These are phyloP conservation scores for Aspiorhynchus laticeps DNA, from an alignment of 2,113 vertebrate genomes.

Conservation along the genomic window DNA sequence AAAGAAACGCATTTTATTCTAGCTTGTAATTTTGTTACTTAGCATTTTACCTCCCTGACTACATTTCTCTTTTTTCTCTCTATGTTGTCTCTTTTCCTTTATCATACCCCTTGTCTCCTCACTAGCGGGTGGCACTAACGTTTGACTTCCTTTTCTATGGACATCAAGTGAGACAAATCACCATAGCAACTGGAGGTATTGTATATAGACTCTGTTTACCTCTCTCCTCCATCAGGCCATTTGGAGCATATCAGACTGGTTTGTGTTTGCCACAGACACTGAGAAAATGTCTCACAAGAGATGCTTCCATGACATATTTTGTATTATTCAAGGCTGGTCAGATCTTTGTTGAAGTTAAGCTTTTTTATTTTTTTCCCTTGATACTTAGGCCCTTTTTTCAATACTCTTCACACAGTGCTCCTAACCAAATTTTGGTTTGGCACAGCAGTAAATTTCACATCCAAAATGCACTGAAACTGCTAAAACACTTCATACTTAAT, in stretches of 20 bases:
- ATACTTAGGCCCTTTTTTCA: background rate
- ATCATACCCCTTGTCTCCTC: conserved; percentile 16
- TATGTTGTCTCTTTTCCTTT: background rate
- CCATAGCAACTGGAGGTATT: conserved; percentile 91
- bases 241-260: background rate
- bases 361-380: background rate
- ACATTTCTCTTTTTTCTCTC: conserved; percentile 33
- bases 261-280: background rate
- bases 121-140: conserved; percentile 86
- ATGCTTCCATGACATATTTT: background rate
- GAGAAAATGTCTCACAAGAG: background rate
- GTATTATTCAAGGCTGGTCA: background rate
- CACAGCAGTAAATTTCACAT: background rate
- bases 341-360: background rate
- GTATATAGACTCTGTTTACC: conserved; percentile 6
- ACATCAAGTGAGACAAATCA: conserved; percentile 89
- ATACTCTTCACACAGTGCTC: background rate
- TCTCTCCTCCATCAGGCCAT: background rate
- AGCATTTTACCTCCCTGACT: conserved; percentile 11
- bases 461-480: background rate
- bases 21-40: conserved; percentile 18
- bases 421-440: background rate
- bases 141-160: conserved; percentile 97
- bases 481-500: background rate
- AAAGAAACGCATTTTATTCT: background rate